phyloP scores from a whole-genome alignment of 2,888 invertebrate species.

The Hirtodrosophila cameraria region DNA sequence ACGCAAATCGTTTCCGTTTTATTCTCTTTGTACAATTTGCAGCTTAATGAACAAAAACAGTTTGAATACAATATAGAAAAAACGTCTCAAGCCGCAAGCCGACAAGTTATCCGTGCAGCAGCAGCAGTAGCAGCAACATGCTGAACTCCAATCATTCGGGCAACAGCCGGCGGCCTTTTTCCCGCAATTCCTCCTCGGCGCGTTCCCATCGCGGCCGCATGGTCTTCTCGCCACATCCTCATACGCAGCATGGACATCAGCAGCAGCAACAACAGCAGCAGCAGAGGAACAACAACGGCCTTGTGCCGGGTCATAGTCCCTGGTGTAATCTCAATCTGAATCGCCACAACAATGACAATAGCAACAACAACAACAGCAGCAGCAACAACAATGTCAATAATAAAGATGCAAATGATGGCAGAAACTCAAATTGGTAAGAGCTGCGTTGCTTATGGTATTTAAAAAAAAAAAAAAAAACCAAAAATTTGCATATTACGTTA shows the following conservation, averaged over 20 bases:
- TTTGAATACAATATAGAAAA: slow-evolving; percentile 32
- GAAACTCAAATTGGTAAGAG: slow-evolving; percentile 84
- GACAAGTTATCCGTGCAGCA: slow-evolving; percentile 13
- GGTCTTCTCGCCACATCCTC: slow-evolving; percentile 82
- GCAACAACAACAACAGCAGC: slow-evolving; percentile 38
- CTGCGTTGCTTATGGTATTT: slow-evolving; percentile 60
- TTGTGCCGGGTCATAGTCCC: slow-evolving; percentile 69
- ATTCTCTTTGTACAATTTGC: slow-evolving; percentile 51
- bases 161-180: slow-evolving; percentile 83
- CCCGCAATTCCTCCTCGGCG: slow-evolving; percentile 81
- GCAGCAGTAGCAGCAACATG: slow-evolving; percentile 52
- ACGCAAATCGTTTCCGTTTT: slow-evolving; percentile 50
- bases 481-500: slow-evolving; percentile 59
- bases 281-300: slow-evolving; percentile 52
- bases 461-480: slow-evolving; percentile 13
- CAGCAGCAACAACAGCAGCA: slow-evolving; percentile 65
- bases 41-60: slow-evolving; percentile 51
- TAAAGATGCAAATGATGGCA: slow-evolving; percentile 63
- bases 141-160: slow-evolving; percentile 80
- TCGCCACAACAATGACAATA: slow-evolving; percentile 52
- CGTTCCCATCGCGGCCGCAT: slow-evolving; percentile 83
- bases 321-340: slow-evolving; percentile 70
- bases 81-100: slow-evolving; percentile 27
- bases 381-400: slow-evolving; percentile 47
- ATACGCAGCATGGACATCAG: slow-evolving; percentile 70